Percentiles rank a stretch among this genome's conserved stretches.
phyloP scores from a whole-genome alignment of 2,888 invertebrate species.

The Nebria salina region DNA sequence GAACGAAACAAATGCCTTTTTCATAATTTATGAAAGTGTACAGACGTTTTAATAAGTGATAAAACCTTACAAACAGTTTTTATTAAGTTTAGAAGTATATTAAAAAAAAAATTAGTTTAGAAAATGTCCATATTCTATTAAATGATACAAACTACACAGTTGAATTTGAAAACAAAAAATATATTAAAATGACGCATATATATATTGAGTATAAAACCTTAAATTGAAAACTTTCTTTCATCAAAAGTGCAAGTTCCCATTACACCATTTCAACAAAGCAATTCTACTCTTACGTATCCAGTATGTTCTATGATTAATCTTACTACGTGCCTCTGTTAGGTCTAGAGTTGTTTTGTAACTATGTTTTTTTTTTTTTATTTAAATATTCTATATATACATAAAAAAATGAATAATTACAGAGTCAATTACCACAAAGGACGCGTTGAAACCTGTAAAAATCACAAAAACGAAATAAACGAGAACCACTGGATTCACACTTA shows the following conservation, averaged over 20 bases:
- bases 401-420: not conserved
- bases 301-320: not conserved
- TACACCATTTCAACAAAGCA: not conserved
- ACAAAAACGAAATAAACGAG: not conserved
- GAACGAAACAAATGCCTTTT: too few relatives aligned
- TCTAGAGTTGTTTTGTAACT: constrained; percentile 23
- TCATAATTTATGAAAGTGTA: too few relatives aligned
- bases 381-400: constrained; percentile 7
- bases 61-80: too few relatives aligned
- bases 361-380: not conserved
- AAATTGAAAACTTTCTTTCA: not conserved
- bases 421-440: not conserved
- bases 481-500: constrained; percentile 1
- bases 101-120: too few relatives aligned
- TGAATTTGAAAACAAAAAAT: too few relatives aligned
- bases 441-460: not conserved
- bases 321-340: constrained; percentile 24
- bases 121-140: too few relatives aligned
- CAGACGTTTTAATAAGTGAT: too few relatives aligned
- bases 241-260: not conserved
- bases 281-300: not conserved
- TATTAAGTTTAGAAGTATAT: too few relatives aligned
- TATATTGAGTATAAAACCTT: not conserved
- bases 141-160: too few relatives aligned
- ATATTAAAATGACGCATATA: too few relatives aligned